Evolutionary conservation across 1,140 invertebrate species (phyloP).

Genomic region (Brachionus paranguensis): DNA sequence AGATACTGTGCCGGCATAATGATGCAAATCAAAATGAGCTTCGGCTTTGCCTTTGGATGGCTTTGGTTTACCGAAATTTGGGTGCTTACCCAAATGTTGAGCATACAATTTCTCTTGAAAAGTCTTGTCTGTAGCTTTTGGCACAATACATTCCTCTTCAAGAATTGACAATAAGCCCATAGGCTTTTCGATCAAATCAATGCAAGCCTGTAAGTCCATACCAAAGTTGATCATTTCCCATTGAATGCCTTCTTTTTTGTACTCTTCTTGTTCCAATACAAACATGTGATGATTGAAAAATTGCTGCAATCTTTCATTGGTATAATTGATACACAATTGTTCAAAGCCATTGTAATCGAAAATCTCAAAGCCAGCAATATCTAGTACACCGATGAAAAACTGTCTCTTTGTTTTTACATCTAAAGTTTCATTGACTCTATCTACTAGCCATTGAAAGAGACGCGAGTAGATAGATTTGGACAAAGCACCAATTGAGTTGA

Average conservation of each 20-base stretch:
- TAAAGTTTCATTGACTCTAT: constrained; percentile 95
- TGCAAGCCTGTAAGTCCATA: constrained; percentile 94
- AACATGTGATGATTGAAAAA: constrained; percentile 99
- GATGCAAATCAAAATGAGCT: constrained; percentile 94
- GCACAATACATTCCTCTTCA: constrained; percentile 99
- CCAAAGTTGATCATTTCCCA: constrained; percentile 99
- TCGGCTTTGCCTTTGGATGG: constrained; percentile 87
- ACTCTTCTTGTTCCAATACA: constrained; percentile 98
- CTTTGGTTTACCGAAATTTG: constrained; percentile 92
- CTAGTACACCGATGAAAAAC: constrained; percentile 97
- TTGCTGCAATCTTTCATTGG: constrained; percentile 98
- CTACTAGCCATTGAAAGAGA: constrained; percentile 92
- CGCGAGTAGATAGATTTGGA: constrained; percentile 95
- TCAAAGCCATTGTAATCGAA: constrained; percentile 99
- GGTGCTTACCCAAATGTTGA: constrained; percentile 96
- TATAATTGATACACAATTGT: constrained; percentile 99
- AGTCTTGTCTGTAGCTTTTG: constrained; percentile 95
- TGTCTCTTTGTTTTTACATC: constrained; percentile 95
- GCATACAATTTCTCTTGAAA: constrained; percentile 93
- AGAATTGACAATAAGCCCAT: constrained; percentile 99
- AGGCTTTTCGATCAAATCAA: constrained; percentile 98
- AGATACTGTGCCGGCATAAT: constrained; percentile 91
- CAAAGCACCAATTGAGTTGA: constrained; percentile 89
- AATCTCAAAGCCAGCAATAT: constrained; percentile 99
- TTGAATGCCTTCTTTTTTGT: constrained; percentile 92